Evolutionary conservation across 2,888 invertebrate genomes (phyloP), one percentile per base, ranked within the genome.

Genomic region (Scaptomyza caliginosa): DNA sequence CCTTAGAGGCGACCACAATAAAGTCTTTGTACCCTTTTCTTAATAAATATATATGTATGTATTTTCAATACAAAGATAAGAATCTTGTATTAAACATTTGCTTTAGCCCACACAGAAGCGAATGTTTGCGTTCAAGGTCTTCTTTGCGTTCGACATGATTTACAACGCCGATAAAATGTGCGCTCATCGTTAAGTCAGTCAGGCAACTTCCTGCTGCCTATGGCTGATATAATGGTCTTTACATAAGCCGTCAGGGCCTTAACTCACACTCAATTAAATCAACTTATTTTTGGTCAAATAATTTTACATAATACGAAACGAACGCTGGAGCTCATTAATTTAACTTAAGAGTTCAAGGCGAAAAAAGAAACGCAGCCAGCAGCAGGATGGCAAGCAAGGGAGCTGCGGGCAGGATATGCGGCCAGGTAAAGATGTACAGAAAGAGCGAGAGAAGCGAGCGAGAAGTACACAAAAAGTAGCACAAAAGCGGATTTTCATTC

Each of bases 401-500:
- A 45, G 36, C 65, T 51, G 40, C 48, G 50, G 60, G 50, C 65
- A 54, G 65, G 52, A 75, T 58, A 67, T 59, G 74, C 59, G 72
- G 56, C 73, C 75, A 82, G 80, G 82, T 79, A 60, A 66, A 66
- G 70, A 69, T 46, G 43, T 48, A 59, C 52, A 38, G 36, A 48
- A 32, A 48, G 26, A 52, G 28, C 39, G n/a, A n/a, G 28, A 48
- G 38, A 54, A 43, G 17, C 24, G 32, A 46, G 19, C 48, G 54
- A 32, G 62, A 63, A 50, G 52, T 42, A 52, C 45, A 68, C 59
- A 68, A 81, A 73, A 84, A 78, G 78, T 71, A 85, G 83, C 78
- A 85, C 74, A 80, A 83, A 84, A 84, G 83, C 83, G 83, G 85
- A 84, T 83, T 86, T 84, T 86, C 75, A 86, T 85, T 85, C 86